Percentiles rank a stretch among this genome's conserved stretches.
Evolutionary conservation across 2,888 invertebrate genomes (phyloP).

Genomic region (Terebella lapidaria): DNA sequence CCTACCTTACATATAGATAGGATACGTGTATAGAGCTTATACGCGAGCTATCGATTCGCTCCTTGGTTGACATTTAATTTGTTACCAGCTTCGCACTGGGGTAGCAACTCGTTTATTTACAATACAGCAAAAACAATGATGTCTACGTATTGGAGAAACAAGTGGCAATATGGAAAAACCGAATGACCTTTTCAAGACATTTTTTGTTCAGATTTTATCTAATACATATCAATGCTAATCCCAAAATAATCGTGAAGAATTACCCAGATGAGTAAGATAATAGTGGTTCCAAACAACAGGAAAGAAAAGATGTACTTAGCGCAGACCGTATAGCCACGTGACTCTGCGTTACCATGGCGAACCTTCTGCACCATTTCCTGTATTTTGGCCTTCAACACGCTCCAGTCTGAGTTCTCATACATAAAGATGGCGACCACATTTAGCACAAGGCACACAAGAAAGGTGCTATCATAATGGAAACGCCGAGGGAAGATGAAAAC

Average conservation of each 20-base stretch:
- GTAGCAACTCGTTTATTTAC: too few species aligned
- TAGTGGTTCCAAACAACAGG: background rate
- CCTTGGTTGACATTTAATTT: too few species aligned
- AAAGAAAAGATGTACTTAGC: background rate
- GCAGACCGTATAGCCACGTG: background rate
- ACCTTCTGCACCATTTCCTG: background rate
- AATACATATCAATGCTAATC: too few species aligned
- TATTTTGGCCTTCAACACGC: background rate
- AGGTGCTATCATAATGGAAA: slow-evolving; percentile 7
- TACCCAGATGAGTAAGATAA: background rate
- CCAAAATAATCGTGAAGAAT: background rate
- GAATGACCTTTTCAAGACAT: too few species aligned
- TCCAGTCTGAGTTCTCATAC: slow-evolving; percentile 5
- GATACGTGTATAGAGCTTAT: too few species aligned
- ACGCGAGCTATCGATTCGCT: too few species aligned
- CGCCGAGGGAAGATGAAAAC: slow-evolving; percentile 9
- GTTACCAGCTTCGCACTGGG: too few species aligned
- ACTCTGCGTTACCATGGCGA: background rate
- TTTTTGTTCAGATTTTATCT: too few species aligned
- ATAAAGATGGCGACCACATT: slow-evolving; percentile 10
- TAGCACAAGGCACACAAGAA: slow-evolving; percentile 7
- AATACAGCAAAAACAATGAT: too few species aligned
- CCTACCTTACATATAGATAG: too few species aligned
- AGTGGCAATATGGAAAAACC: too few species aligned
- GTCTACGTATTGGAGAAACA: too few species aligned